Evolutionary conservation across 2,797 vertebrate species (phyloP), one percentile per base, ranked within the genome.

Genomic region (Clarias laeviceps): DNA sequence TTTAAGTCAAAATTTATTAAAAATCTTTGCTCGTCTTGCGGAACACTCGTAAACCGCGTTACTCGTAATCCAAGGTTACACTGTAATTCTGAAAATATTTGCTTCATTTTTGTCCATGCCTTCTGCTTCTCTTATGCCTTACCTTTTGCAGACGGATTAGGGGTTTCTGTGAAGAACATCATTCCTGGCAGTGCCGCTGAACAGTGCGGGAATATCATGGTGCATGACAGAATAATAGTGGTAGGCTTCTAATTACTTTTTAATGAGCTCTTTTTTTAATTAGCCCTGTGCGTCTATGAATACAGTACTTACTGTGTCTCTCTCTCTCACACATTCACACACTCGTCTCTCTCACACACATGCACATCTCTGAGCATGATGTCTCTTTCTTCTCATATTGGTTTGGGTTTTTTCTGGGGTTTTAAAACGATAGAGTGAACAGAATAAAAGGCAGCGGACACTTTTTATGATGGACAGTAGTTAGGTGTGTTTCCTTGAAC

Each of bases 91-190:
- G 22, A 62, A 79, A 79, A 11, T 1, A 11, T 40, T 24, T 45
- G 32, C 5, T 2, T n/a, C 1, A 15, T 29, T 40, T 40, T 50
- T 40, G 22, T 15, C 20, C 20, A 24, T 64, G 6, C 15, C 34
- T 64, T 88, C 62, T 77, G 11, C 56, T 2, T 82, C 2, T 80
- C 1, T 0, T 80, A 11, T 83, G 32, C 84, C 56, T 85, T 65
- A 57, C 34, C 34, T 27, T n/a, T 7, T 24, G 85, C 93, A 96
- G 98, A 98, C 83, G 94, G 96, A 20, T 96, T 97, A 0, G 98
- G 98, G 24, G 97, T 99, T 91, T 98, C 97, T 61, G 97, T 99
- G 85, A 99, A 99, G 91, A 95, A 96, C 0, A 91, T 99, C 61
- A 95, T 99, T 85, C 96, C 97, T 0, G 97, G 96, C 86, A 99